Evolutionary conservation across 1,140 invertebrate genomes (phyloP), one percentile per base, ranked within the genome.

Genomic region (Drosophila hydei): DNA sequence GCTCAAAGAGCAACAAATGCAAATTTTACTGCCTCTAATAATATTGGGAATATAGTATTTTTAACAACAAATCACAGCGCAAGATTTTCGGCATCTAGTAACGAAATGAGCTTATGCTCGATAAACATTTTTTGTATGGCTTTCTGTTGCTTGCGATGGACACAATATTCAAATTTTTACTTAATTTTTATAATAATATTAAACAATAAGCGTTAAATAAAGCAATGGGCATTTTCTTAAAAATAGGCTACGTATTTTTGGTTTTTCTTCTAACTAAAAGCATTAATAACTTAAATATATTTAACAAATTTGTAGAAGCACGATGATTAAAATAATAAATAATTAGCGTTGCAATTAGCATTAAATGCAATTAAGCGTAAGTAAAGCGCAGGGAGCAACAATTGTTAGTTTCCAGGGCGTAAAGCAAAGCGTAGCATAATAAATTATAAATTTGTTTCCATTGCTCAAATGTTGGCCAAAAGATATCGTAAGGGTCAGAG

Each of bases 141-240:
- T 58, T 75, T 72, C 65, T 71, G 67, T 63, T 75, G 78, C 69
- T 88, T 81, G 78, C 83, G 83, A 78, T 87, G 87, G 74, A 77
- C 84, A 89, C 81, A 87, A 76, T 85, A 67, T 60, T 54, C 78
- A 38, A n/a, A 78, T 12, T 43, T 64, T 55, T 60, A 36, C 42
- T 61, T 52, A 60, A 60, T 52, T 68, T 62, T 40, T 21, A 48
- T 65, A 40, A 40, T 40, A 1, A 14, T 16, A 40, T 65, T 65
- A 52, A 40, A 30, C 7, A 60, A 64, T 47, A 55, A 56, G 23
- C 33, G 19, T 50, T 47, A 21, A 50, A 12, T 54, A 48, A 52
- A 61, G 50, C 51, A 21, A 48, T 42, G 42, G 42, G 36, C 45
- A 52, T 7, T 58, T n/a, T 55, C 62, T 72, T 65, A 72, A 68